A percentile compares a stretch with the other conserved stretches of the same genome.
phyloP scores from a whole-genome alignment of 2,888 invertebrate species.

The Drosophila anomelani region DNA sequence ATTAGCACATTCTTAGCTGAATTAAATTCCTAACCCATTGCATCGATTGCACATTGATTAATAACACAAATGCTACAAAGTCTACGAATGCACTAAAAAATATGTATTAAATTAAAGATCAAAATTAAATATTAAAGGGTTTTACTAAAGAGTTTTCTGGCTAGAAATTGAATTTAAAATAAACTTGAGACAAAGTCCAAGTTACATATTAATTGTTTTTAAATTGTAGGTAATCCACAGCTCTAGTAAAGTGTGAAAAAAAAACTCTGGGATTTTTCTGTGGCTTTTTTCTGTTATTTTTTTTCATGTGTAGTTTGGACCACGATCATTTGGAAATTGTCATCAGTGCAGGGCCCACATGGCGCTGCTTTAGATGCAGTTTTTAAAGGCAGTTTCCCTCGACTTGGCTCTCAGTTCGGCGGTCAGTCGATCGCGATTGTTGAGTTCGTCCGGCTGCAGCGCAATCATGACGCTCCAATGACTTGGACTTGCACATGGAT shows the following conservation, averaged over 20 bases:
- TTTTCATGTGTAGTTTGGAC: conserved; percentile 1
- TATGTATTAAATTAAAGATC: neutral
- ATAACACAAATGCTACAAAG: neutral
- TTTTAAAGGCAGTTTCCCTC: conserved; percentile 7
- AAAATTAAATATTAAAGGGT: neutral
- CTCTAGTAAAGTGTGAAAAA: neutral
- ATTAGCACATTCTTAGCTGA: neutral
- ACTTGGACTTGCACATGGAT: neutral
- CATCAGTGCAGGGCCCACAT: conserved; percentile 5
- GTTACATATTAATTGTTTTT: neutral
- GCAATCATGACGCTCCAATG: conserved; percentile 24
- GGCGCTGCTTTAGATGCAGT: neutral
- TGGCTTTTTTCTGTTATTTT: neutral
- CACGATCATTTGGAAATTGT: conserved; percentile 13
- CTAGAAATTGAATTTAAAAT: neutral
- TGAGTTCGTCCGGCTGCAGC: conserved; percentile 24
- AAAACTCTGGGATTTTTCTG: neutral
- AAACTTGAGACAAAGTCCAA: neutral
- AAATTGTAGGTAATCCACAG: neutral
- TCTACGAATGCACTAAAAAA: neutral
- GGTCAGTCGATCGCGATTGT: conserved; percentile 33
- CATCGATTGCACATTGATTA: neutral
- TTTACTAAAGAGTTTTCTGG: too few relatives aligned
- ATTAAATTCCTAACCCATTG: neutral
- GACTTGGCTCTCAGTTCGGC: neutral